Conservation (phyloP, 2,113 vertebrate species). For the Misgurnus mizolepis region DNA sequence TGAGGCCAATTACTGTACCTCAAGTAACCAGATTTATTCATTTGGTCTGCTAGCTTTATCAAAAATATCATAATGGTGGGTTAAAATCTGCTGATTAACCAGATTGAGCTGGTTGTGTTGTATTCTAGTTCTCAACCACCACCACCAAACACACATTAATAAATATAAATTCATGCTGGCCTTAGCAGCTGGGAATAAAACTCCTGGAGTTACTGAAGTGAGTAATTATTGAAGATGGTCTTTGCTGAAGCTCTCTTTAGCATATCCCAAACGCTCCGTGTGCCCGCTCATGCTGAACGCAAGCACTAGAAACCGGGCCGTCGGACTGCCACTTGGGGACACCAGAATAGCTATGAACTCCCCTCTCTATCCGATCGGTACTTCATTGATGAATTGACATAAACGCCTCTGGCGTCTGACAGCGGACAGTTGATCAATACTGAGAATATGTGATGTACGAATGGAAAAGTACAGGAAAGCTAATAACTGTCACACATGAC, state of each 20-base stretch:
- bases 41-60: too few relatives aligned
- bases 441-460: slow-evolving; percentile 43
- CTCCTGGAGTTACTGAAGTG: neutral
- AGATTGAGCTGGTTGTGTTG: too few relatives aligned
- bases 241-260: neutral
- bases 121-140: too few relatives aligned
- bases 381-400: slow-evolving; percentile 23
- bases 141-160: neutral
- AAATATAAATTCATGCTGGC: neutral
- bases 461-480: slow-evolving; percentile 39
- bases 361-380: slow-evolving; percentile 25
- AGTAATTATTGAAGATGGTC: slow-evolving; percentile 12
- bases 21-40: too few relatives aligned
- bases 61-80: too few relatives aligned
- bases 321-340: neutral
- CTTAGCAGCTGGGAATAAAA: neutral
- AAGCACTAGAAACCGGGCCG: slow-evolving; percentile 3
- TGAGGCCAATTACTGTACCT: too few relatives aligned
- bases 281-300: neutral
- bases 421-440: slow-evolving; percentile 46
- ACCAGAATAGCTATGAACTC: neutral
- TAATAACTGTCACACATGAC: slow-evolving; percentile 41
- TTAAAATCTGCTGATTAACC: too few relatives aligned
- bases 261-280: neutral
- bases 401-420: slow-evolving; percentile 22